Percentiles rank a stretch among this genome's conserved stretches.
Conservation (phyloP, 2,888 invertebrate species). For the Euspilapteryx auroguttella region DNA sequence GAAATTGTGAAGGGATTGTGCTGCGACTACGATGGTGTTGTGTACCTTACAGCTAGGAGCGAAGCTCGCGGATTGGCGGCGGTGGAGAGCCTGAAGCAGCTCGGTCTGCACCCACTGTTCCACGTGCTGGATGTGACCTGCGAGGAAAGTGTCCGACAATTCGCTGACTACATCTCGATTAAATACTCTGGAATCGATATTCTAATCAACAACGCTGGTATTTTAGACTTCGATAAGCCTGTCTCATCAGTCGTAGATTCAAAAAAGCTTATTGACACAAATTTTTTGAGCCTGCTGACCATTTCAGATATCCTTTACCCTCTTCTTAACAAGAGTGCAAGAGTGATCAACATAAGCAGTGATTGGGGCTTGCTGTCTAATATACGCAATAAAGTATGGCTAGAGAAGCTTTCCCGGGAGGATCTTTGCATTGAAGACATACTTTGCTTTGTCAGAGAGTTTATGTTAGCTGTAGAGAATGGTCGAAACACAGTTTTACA, state of each 20-base stretch:
- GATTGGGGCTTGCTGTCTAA: conserved; percentile 55
- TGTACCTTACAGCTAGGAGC: conserved; percentile 73
- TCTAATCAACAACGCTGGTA: conserved; percentile 77
- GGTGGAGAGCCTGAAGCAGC: conserved; percentile 60
- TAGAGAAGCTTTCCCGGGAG: conserved; percentile 39
- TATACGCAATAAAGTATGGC: conserved; percentile 44
- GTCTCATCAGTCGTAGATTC: conserved; percentile 71
- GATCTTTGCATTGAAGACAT: conserved; percentile 54
- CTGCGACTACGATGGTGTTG: conserved; percentile 68
- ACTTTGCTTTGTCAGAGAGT: conserved; percentile 55
- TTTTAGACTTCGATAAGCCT: conserved; percentile 65
- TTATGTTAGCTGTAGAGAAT: conserved; percentile 55
- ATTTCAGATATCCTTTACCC: conserved; percentile 73
- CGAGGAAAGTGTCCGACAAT: conserved; percentile 60
- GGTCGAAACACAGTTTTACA: conserved; percentile 36
- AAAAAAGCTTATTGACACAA: conserved; percentile 68
- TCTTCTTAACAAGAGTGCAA: conserved; percentile 66
- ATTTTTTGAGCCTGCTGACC: conserved; percentile 69
- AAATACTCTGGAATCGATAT: conserved; percentile 72
- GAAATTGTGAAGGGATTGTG: conserved; percentile 62
- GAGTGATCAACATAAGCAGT: conserved; percentile 77
- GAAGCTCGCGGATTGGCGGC: conserved; percentile 64
- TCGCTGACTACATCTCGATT: conserved; percentile 60
- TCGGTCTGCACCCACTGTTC: conserved; percentile 62
- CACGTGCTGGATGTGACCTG: conserved; percentile 72